Percentiles rank a stretch among this genome's conserved stretches.
Conservation (phyloP, 2,797 vertebrate genomes). For the Acanthiza pusilla region DNA sequence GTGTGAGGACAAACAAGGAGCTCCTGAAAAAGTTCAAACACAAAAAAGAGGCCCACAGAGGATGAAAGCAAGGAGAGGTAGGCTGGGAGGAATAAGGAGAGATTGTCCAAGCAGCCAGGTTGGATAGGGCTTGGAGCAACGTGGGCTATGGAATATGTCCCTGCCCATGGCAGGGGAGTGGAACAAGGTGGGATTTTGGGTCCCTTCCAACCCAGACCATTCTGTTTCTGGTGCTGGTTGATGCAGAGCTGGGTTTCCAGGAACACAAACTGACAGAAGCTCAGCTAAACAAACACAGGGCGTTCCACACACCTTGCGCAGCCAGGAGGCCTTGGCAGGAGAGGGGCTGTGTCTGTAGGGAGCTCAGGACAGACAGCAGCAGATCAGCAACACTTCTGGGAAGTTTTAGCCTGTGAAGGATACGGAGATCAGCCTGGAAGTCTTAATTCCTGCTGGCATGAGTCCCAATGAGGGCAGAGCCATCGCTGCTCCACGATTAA, state of each 20-base stretch:
- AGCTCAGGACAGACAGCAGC: background rate
- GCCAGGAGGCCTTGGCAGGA: background rate
- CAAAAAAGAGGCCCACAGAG: background rate
- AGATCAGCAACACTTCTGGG: background rate
- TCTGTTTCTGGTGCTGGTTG: background rate
- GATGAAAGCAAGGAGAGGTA: background rate
- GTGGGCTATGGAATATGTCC: background rate
- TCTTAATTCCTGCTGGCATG: background rate
- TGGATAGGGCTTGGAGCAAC: background rate
- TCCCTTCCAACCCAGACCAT: background rate
- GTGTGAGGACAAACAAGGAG: background rate
- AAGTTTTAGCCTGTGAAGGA: background rate
- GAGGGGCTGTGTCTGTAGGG: background rate
- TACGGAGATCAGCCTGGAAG: background rate
- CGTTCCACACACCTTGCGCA: rapidly evolving
- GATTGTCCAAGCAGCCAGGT: background rate
- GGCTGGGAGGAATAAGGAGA: background rate
- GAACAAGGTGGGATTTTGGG: background rate
- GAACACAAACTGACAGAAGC: background rate
- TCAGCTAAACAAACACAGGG: background rate
- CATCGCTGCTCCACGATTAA: rapidly evolving
- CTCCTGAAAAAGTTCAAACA: background rate
- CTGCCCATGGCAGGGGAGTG: background rate
- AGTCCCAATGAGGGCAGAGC: background rate
- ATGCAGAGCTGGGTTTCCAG: background rate